Base-by-base conservation (phyloP, 2,797 vertebrate genomes). In the Periparus ater region DNA sequence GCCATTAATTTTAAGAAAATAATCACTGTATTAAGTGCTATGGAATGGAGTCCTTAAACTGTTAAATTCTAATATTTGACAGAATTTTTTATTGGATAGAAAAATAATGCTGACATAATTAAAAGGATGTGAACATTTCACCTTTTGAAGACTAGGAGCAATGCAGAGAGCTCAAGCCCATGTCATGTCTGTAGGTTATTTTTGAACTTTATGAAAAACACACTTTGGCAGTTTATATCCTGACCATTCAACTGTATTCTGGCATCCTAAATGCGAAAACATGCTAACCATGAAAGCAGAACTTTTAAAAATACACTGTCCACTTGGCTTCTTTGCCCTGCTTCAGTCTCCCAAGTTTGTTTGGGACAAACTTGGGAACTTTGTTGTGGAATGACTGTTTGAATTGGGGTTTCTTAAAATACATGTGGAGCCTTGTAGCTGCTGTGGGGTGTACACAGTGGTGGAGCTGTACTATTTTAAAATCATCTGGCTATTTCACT, bases 131-230 rank as follows among this genome's bases (percentile, higher is more conserved):
- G 86, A 96, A 80, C 65, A 89, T 96, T 96, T 96, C 93, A 96
- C 96, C 92, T 93, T 34, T 65, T 95, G 96, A 97, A 97, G 93
- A 88, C 94, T 93, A 96, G 93, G 94, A 95, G 97, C 87, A 88
- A 87, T 8, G 14, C 36, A 86, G 70, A 86, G 83, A 77, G 30
- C 93, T 96, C 87, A 88, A 93, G 92, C 91, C 95, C 6, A 0
- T 95, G 80, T 96, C 95, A 89, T 72, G 95, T 91, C 94, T 96
- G 92, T 91, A 93, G 95, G 91, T 96, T 97, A 96, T 97, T 98
- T 97, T 96, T 96, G 93, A 97, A 94, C 90, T 96, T 97, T 91
- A 97, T 96, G 97, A 96, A 97, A 98, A 98, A 97, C 97, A 98
- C 88, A 94, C 90, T 96, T 96, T 58, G 85, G 85, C 88, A 96